phyloP scores from a whole-genome alignment of 1,140 invertebrate genomes.

The Magallana angulata region DNA sequence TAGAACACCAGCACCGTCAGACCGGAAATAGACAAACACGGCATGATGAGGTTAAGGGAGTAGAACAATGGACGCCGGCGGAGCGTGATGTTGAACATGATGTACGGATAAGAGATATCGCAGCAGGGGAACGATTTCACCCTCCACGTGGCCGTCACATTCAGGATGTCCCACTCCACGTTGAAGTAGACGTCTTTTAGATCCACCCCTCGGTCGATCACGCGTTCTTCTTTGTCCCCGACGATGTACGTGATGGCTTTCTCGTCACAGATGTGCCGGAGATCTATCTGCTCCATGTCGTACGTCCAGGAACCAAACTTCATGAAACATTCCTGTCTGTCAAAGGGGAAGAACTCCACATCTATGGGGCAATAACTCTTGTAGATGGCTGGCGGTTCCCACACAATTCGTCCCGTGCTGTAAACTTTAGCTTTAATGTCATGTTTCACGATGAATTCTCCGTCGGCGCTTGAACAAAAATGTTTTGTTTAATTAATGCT shows the following conservation, averaged over 20 bases:
- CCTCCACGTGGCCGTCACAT: constrained; percentile 86
- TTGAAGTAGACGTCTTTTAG: constrained; percentile 98
- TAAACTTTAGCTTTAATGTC: constrained; percentile 98
- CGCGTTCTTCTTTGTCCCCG: constrained; percentile 47
- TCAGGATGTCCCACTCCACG: constrained; percentile 99
- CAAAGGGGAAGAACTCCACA: constrained; percentile 98
- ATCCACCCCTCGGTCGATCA: constrained; percentile 89
- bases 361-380: constrained; percentile 99
- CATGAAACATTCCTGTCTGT: constrained; percentile 97
- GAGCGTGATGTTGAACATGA: constrained; percentile 88
- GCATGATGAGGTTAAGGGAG: constrained; percentile 98
- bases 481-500: background rate
- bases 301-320: constrained; percentile 99
- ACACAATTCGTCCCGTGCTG: constrained; percentile 93
- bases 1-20: constrained; percentile 99
- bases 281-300: constrained; percentile 94
- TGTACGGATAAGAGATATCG: constrained; percentile 65
- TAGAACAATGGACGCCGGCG: constrained; percentile 99
- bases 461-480: constrained; percentile 75
- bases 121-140: constrained; percentile 61
- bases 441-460: constrained; percentile 85
- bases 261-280: constrained; percentile 94
- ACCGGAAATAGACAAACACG: constrained; percentile 98
- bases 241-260: constrained; percentile 89
- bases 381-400: constrained; percentile 99